Percentiles rank a stretch among this genome's conserved stretches.
phyloP scores from a whole-genome alignment of 2,113 vertebrate species.

The Sceloporus tristichus region DNA sequence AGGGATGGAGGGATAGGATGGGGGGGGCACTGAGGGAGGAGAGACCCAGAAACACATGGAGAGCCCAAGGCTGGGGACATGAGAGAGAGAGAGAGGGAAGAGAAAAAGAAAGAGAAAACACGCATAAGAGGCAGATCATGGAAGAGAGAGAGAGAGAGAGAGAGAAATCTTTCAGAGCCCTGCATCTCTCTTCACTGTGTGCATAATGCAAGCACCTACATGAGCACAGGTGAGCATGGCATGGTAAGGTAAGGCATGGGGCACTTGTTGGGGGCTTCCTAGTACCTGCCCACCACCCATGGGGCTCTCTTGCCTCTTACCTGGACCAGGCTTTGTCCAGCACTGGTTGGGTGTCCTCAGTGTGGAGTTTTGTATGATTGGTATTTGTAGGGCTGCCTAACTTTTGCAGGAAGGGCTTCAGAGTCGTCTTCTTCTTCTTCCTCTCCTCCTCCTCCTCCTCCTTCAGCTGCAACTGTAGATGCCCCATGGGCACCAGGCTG shows the following conservation, averaged over 20 bases:
- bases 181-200: not conserved
- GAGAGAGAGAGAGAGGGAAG: not conserved
- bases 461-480: not conserved
- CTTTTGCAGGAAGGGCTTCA: not conserved
- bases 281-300: too few species aligned
- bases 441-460: not conserved
- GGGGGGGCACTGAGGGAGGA: slow-evolving; percentile 13
- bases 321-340: not conserved
- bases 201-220: not conserved
- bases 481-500: not conserved
- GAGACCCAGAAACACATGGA: slow-evolving; percentile 22
- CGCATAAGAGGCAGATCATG: too few species aligned
- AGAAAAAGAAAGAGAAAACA: too few species aligned
- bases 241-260: not conserved
- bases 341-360: not conserved
- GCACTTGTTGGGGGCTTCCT: not conserved
- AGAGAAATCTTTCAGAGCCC: not conserved
- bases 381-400: not conserved
- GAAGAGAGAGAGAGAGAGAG: too few species aligned
- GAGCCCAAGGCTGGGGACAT: not conserved
- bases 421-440: too few species aligned
- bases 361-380: not conserved
- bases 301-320: not conserved
- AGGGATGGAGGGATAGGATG: not conserved
- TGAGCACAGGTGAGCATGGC: not conserved